Conservation (phyloP, 2,888 invertebrate genomes). For the Ceraclea dissimilis region DNA sequence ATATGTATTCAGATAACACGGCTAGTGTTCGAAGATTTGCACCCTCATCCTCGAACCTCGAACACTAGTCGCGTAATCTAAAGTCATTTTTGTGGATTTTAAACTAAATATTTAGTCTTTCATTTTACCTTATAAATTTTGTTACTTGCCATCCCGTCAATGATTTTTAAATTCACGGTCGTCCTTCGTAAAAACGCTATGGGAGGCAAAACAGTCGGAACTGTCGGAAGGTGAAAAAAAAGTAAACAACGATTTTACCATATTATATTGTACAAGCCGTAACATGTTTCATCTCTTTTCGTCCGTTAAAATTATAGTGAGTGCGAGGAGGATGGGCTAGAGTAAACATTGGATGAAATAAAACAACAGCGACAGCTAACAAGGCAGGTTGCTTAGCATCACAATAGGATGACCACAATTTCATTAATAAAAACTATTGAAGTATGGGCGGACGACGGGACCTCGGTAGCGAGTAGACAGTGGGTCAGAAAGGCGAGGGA, state of each 20-base stretch:
- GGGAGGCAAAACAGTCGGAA: slow-evolving; percentile 21
- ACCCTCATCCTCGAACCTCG: no score
- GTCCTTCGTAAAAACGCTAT: slow-evolving; percentile 17
- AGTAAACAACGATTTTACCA: slow-evolving; percentile 18
- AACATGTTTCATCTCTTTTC: slow-evolving; percentile 8
- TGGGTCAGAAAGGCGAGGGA: no score
- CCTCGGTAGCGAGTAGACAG: no score
- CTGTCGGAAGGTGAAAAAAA: slow-evolving; percentile 19
- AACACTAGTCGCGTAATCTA: no score
- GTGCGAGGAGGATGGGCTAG: slow-evolving; percentile 14
- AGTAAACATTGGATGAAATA: slow-evolving; percentile 25
- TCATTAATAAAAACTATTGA: no score
- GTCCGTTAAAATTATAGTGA: slow-evolving; percentile 12
- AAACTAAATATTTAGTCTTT: no score
- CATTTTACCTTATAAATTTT: no score
- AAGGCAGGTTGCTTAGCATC: slow-evolving; percentile 21
- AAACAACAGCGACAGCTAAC: slow-evolving; percentile 22
- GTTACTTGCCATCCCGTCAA: no score
- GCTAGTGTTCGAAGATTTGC: no score
- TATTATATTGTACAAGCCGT: slow-evolving; percentile 14
- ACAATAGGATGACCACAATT: neutral
- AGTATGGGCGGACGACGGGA: no score
- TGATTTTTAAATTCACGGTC: neutral
- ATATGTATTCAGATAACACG: no score
- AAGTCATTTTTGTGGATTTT: no score